Evolutionary conservation across 1,140 invertebrate genomes (phyloP).

Genomic region (Ganaspis sp.): DNA sequence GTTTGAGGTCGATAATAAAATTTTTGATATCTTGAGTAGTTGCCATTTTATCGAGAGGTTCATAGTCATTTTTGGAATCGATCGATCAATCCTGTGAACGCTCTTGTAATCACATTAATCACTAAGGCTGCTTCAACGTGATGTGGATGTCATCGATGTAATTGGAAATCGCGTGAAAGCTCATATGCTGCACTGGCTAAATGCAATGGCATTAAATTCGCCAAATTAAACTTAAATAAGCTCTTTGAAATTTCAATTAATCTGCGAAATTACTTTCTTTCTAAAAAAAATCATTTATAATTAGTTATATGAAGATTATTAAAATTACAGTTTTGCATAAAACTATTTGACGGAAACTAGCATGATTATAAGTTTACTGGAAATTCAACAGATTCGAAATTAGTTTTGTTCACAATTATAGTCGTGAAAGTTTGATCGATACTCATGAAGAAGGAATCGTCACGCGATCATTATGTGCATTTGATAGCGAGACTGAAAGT

Average conservation of each 20-base stretch:
- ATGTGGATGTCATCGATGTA: slow-evolving; percentile 15
- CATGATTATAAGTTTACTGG: not conserved
- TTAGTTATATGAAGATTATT: too few species aligned
- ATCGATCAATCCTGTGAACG: not conserved
- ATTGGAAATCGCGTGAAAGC: slow-evolving; percentile 22
- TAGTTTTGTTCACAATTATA: slow-evolving; percentile 11
- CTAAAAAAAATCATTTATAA: too few species aligned
- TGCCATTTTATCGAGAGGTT: not conserved
- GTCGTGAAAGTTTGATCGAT: slow-evolving; percentile 7
- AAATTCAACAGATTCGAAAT: slow-evolving; percentile 2
- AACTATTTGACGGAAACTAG: not conserved
- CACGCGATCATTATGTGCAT: slow-evolving; percentile 40
- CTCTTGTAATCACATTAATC: slow-evolving; percentile 24
- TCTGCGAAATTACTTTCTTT: too few species aligned
- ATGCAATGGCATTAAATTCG: not conserved
- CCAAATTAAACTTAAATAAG: not conserved
- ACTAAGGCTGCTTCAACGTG: not conserved
- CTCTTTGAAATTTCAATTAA: too few species aligned
- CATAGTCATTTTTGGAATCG: slow-evolving; percentile 2
- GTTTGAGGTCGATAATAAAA: not conserved
- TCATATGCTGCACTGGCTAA: not conserved
- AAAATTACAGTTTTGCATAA: too few species aligned
- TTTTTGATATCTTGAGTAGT: not conserved
- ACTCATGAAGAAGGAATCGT: not conserved
- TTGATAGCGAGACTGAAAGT: slow-evolving; percentile 21